A percentile compares a stretch with the other conserved stretches of the same genome.
Conservation (phyloP, 2,797 vertebrate genomes). For the Trachurus trachurus region DNA sequence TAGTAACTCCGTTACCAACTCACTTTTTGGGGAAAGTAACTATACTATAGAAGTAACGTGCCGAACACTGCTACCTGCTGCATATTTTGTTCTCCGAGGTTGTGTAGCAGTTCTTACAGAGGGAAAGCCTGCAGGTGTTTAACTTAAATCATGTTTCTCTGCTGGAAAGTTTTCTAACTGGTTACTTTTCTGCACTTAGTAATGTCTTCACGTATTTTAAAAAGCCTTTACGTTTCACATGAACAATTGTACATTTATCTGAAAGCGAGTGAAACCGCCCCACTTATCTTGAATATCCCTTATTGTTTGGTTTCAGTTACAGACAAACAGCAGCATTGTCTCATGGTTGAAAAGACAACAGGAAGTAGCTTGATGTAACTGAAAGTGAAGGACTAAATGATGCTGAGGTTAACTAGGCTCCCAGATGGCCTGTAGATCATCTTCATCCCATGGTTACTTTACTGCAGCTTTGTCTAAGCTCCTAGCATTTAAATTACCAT, state of each 20-base stretch:
- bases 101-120: conserved; percentile 14
- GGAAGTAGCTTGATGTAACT: not conserved
- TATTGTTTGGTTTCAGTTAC: not conserved
- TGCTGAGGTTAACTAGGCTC: too few species aligned
- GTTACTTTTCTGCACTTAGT: not conserved
- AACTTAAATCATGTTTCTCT: not conserved
- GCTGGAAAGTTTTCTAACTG: not conserved
- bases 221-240: not conserved
- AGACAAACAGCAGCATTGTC: too few species aligned
- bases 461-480: too few species aligned
- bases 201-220: not conserved
- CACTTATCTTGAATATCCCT: too few species aligned
- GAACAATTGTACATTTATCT: not conserved
- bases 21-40: too few species aligned
- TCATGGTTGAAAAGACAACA: not conserved
- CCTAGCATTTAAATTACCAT: too few species aligned
- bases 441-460: too few species aligned
- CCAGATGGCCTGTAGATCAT: not conserved
- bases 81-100: conserved; percentile 19
- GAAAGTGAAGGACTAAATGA: not conserved
- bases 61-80: not conserved
- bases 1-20: too few species aligned
- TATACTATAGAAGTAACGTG: too few species aligned
- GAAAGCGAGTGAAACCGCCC: not conserved
- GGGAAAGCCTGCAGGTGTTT: conserved; percentile 2